Base-by-base conservation (phyloP, 2,113 vertebrate genomes). In the Melanotaenia duboulayi region DNA sequence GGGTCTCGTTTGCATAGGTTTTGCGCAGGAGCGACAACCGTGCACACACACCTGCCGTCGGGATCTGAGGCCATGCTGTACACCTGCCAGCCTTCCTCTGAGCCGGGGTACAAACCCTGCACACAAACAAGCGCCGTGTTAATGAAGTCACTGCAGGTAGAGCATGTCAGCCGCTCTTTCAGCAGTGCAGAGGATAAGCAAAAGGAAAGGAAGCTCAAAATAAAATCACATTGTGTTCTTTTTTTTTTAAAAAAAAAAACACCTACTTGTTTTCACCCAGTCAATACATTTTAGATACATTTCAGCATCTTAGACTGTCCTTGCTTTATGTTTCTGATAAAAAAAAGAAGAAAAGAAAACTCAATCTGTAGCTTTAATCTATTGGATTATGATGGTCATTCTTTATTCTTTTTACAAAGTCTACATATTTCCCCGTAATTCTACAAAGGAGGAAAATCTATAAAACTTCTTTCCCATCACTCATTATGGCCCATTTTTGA, bases 81-180 rank as follows among this genome's bases (percentile, higher is more conserved):
- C 48, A 99, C 96, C 88, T 99, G 97, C 98, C 97, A 99, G 32
- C 96, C 96, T 84, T 99, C 97, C 83, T 97, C 96, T 17, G 96
- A 95, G 23, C 96, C 93, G 0, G 92, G 93, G 65, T 92, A 92
- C 81, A 91, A 54, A 6, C 90, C 93, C 93, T 94, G 84, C 72
- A 75, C 59, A 81, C 51, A 83, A 22, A 81, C 46, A 56, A 10
- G 16, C 54, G 28, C 50, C 0, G 12, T 20, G 68, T 81, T 70
- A 79, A 74, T 74, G 16, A 68, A 52, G 50, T 61, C 64, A 37
- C 60, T n/a, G 76, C 42, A 50, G 51, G 74, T 19, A 51, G 0
- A 49, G 10, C 48, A 22, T 2, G 23, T 20, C 8, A 28, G 42
- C 59, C 1, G 12, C 1, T 25, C 9, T 11, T 25, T 46, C 4